Evolutionary conservation across 2,888 invertebrate genomes (phyloP).

Genomic region (Diloba caeruleocephala): DNA sequence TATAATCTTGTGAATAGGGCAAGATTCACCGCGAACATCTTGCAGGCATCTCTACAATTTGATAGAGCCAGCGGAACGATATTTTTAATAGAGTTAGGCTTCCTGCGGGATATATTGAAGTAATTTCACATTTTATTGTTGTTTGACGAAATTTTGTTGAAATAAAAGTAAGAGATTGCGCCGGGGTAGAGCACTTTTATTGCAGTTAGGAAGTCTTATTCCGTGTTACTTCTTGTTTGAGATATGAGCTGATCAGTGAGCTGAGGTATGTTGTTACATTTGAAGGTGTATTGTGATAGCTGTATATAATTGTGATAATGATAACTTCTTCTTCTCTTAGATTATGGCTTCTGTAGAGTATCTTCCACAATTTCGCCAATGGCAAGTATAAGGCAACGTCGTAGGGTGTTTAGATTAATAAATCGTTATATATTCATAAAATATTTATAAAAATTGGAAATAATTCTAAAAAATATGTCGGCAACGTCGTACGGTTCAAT

Average conservation of each 20-base stretch:
- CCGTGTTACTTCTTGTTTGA: slow-evolving; percentile 25
- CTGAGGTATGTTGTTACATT: slow-evolving; percentile 3
- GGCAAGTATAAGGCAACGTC: no score
- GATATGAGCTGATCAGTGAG: slow-evolving; percentile 8
- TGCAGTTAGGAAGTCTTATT: slow-evolving; percentile 26
- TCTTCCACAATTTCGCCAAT: no score
- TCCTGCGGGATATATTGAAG: slow-evolving; percentile 45
- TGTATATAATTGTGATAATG: no score
- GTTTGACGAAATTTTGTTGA: slow-evolving; percentile 53
- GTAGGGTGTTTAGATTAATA: no score
- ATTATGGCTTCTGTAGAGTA: no score
- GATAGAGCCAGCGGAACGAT: slow-evolving; percentile 61
- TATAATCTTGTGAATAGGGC: slow-evolving; percentile 83
- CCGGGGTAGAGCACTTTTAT: slow-evolving; percentile 34
- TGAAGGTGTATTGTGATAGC: no score
- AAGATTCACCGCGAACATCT: slow-evolving; percentile 79
- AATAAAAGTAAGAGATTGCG: slow-evolving; percentile 54
- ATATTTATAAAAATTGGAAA: no score
- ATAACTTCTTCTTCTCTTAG: no score
- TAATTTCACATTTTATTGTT: slow-evolving; percentile 53
- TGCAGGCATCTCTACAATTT: slow-evolving; percentile 75
- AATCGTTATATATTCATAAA: no score
- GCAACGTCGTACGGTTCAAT: no score
- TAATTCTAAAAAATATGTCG: no score
- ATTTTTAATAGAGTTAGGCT: slow-evolving; percentile 68